Evolutionary conservation across 2,888 invertebrate genomes (phyloP), one percentile per base, ranked within the genome.

Genomic region (Aphidius colemani): DNA sequence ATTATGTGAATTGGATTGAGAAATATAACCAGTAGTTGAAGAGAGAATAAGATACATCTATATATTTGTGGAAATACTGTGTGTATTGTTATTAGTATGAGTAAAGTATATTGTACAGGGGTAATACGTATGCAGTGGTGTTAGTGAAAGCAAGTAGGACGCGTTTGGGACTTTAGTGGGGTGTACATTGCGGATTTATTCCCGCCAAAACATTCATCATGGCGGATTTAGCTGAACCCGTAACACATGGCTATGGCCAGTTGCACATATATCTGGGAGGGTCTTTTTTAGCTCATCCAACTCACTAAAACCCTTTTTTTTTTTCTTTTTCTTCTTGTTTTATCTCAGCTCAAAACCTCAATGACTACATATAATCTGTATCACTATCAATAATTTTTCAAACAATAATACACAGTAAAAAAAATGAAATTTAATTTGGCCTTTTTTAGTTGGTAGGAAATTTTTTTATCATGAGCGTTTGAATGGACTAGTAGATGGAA

Each of bases 151-250:
- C 63, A 68, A 57, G 68, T 56, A 60, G 66, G 59, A 64, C 71
- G 71, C 68, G 65, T 59, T 55, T 61, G 58, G 64, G 66, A 50
- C 40, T 61, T 61, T 67, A 63, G 75, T 75, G 77, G 79, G 80
- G 79, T 80, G 80, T 82, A 81, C 82, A 80, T 82, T 82, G 80
- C 82, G 81, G 82, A 81, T 82, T 82, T 81, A 82, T 81, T 81
- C 79, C 79, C 80, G 80, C 80, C 80, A 80, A 80, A 81, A 81
- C 81, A 82, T 82, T 81, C 82, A 81, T 81, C 82, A 82, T 81
- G 82, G 80, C 80, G 82, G 81, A 82, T 82, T 81, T 81, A 81
- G 81, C 81, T 82, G 80, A 82, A 82, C 80, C 82, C 82, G 82
- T 81, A 82, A 82, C 80, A 81, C 82, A 82, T 80, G 79, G 81